A percentile compares a stretch with the other conserved stretches of the same genome.
Evolutionary conservation across 2,888 invertebrate species (phyloP).

Genomic region (Trilocha varians): DNA sequence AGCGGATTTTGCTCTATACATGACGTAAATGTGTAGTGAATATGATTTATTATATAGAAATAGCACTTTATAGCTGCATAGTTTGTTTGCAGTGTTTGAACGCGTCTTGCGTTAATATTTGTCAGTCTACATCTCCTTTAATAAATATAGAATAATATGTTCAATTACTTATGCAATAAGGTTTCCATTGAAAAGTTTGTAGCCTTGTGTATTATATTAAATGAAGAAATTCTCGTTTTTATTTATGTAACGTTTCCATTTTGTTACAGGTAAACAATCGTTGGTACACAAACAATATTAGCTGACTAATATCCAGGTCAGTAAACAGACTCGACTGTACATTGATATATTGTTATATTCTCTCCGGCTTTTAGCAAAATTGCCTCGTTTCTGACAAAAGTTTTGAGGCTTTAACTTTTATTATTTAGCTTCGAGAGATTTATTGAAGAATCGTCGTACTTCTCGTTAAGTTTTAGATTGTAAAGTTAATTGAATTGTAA

Average conservation of each 20-base stretch:
- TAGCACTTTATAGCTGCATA: no score
- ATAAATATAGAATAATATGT: no score
- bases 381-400: slow-evolving; percentile 4
- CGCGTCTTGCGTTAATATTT: no score
- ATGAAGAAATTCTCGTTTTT: background rate
- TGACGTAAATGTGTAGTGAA: no score
- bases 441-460: background rate
- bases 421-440: background rate
- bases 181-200: no score
- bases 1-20: no score
- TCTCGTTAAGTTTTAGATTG: background rate
- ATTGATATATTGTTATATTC: slow-evolving; percentile 8
- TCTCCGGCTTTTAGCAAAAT: slow-evolving; percentile 12
- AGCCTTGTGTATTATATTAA: no score
- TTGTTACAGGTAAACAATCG: slow-evolving; percentile 50
- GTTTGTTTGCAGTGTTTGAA: no score
- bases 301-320: slow-evolving; percentile 17
- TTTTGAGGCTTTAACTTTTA: background rate
- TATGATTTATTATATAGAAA: no score
- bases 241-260: slow-evolving; percentile 17
- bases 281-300: slow-evolving; percentile 11
- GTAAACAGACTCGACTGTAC: slow-evolving; percentile 15
- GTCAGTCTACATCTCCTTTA: no score
- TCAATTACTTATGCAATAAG: no score
- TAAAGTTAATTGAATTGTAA: no score